These are phyloP conservation scores for Rallus limicola DNA, from an alignment of 2,113 vertebrate genomes.

Conservation along the genomic window DNA sequence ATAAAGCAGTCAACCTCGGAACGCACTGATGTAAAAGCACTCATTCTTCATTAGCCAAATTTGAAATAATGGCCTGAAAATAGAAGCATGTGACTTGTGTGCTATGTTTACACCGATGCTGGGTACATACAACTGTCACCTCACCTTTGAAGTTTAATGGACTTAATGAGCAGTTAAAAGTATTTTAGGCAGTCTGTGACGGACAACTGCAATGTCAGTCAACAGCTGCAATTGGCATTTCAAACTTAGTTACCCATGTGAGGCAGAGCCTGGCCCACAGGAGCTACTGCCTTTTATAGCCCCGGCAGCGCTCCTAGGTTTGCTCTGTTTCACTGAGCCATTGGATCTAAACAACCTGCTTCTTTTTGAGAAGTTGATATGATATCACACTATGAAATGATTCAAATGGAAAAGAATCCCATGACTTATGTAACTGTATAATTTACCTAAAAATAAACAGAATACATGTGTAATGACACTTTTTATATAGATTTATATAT, in stretches of 20 bases:
- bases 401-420: not conserved
- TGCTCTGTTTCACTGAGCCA: not conserved
- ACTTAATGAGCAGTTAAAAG: constrained; percentile 29
- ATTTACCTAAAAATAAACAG: not conserved
- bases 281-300: not conserved
- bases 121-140: not conserved
- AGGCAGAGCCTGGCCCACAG: not conserved
- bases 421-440: not conserved
- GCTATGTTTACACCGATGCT: constrained; percentile 32
- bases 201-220: not conserved
- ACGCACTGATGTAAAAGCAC: not conserved
- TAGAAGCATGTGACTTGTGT: not conserved
- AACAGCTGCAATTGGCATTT: not conserved
- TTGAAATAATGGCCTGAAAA: constrained; percentile 55
- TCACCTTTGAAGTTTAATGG: constrained; percentile 16
- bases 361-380: not conserved
- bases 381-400: not conserved
- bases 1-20: constrained; percentile 47
- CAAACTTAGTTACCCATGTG: not conserved
- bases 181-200: not conserved
- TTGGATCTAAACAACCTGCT: not conserved
- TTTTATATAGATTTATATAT: not conserved
- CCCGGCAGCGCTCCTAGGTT: not conserved
- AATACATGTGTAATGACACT: not conserved
- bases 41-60: constrained; percentile 47